Evolutionary conservation across 2,113 vertebrate species (phyloP).

Genomic region (Lycocorax pyrrhopterus): DNA sequence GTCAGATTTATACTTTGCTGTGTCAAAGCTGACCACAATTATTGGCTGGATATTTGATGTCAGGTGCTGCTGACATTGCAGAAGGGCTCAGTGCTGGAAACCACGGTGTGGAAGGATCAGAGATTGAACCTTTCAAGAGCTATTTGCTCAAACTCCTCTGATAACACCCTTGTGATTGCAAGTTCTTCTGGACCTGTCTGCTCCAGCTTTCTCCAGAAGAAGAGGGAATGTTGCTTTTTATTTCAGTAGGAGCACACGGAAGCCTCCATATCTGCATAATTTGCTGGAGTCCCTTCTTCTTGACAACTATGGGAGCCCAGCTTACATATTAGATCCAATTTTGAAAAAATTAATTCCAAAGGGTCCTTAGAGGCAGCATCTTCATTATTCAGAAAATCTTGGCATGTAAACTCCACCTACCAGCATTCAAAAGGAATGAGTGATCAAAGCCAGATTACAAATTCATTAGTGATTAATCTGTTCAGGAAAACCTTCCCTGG

Average conservation of each 20-base stretch:
- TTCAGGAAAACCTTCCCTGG: constrained; percentile 42
- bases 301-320: background rate
- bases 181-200: background rate
- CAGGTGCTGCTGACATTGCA: background rate
- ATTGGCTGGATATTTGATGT: constrained; percentile 25
- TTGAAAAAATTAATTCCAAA: constrained; percentile 43
- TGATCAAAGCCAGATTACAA: constrained; percentile 61
- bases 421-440: constrained; percentile 57
- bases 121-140: background rate
- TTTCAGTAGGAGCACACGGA: background rate
- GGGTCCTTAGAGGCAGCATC: constrained; percentile 37
- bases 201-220: background rate
- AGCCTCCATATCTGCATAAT: background rate
- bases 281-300: background rate
- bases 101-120: background rate
- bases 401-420: constrained; percentile 61
- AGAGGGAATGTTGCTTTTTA: background rate
- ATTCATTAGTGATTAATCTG: constrained; percentile 59
- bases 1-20: constrained; percentile 60
- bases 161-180: background rate
- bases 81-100: background rate
- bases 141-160: background rate
- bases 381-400: constrained; percentile 52
- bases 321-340: background rate
- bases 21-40: constrained; percentile 59